A percentile compares a stretch with the other conserved stretches of the same genome.
These are phyloP conservation scores for Larimichthys crocea DNA, from an alignment of 2,113 vertebrate species.

Conservation along the genomic window DNA sequence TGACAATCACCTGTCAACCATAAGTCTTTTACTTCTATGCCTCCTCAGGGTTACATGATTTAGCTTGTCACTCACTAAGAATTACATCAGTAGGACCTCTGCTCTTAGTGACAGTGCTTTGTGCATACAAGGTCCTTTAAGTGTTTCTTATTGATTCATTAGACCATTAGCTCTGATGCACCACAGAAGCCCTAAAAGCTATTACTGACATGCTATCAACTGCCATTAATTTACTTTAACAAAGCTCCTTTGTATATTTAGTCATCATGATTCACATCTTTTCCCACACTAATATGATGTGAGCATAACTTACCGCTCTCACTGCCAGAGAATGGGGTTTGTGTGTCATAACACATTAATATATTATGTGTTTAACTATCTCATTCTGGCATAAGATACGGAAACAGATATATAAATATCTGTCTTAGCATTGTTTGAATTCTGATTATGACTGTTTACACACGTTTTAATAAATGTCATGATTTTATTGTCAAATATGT, in stretches of 20 bases:
- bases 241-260: constrained; percentile 19
- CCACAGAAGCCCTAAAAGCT: constrained; percentile 44
- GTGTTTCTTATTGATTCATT: constrained; percentile 68
- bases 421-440: background rate
- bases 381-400: background rate
- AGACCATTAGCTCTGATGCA: constrained; percentile 41
- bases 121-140: constrained; percentile 45
- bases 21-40: constrained; percentile 26
- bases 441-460: background rate
- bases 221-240: constrained; percentile 26
- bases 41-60: constrained; percentile 20
- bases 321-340: background rate
- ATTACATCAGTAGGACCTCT: constrained; percentile 16
- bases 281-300: constrained; percentile 17
- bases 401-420: background rate
- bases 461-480: background rate
- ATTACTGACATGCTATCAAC: constrained; percentile 27
- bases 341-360: constrained; percentile 22
- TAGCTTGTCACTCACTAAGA: constrained; percentile 12
- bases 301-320: constrained; percentile 5
- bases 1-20: constrained; percentile 31
- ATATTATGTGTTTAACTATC: constrained; percentile 12
- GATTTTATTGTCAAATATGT: background rate
- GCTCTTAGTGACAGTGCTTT: constrained; percentile 37
- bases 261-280: constrained; percentile 31